Base-by-base conservation (phyloP, 2,888 invertebrate species). In the Spicauda simplicius region DNA sequence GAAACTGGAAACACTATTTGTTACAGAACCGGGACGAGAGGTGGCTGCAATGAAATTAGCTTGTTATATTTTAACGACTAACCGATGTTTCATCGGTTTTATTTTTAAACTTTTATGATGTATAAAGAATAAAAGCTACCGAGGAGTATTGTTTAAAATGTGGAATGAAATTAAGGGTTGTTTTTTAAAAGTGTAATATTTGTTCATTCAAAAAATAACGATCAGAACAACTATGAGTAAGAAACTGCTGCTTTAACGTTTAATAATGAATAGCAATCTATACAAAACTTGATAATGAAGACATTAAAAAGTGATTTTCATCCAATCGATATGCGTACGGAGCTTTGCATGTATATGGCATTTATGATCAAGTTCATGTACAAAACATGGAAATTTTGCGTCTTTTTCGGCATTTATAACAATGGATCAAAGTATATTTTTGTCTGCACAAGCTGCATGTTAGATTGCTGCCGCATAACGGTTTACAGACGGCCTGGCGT, bases 401-500 rank as follows among this genome's bases (percentile, higher is more conserved):
- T 33, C 4, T 8, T 16, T 20, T 41, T 10, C 41, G 19, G 4
- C 12, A 16, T 76, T 77, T 80, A 78, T 71, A 72, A 61, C 76
- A 48, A 67, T 53, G 77, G 25, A 64, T 69, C 66, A 81, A 70
- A 75, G 82, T 73, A 59, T 69, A 71, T 72, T 76, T 77, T 79
- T 70, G 71, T 75, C 74, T 72, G 74, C 33, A 66, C 75, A 67
- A 72, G 66, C 68, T 70, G 70, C 64, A 56, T 58, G 25, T 45
- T 20, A 37, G 60, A 69, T 76, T 74, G 73, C 69, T 65, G 71
- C 67, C 62, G 72, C 68, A 71, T 89, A 88, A 88, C 89, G 85
- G 88, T 86, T 76, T 75, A 70, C 73, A 74, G 79, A 73, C 75
- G 76, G 75, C 76, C 78, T 74, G 74, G 79, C 82, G 80, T 85